Evolutionary conservation across 1,140 invertebrate species (phyloP).

Genomic region (Goniozus legneri): DNA sequence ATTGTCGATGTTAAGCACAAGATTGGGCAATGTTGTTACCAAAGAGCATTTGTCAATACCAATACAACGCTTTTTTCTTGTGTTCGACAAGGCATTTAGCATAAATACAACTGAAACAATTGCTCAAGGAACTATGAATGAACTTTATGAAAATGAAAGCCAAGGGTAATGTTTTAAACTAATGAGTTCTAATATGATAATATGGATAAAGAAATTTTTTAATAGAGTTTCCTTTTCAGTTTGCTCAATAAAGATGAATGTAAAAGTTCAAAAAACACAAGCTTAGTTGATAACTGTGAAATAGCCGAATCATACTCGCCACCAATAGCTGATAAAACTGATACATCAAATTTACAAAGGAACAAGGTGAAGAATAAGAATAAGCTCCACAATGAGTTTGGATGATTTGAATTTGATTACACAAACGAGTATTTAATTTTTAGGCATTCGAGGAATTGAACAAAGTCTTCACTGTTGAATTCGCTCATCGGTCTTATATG

Average conservation of each 20-base stretch:
- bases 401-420: neutral
- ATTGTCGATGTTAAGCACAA: slow-evolving; percentile 72
- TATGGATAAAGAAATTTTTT: too few species aligned
- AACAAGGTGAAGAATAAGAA: slow-evolving; percentile 32
- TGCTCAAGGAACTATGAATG: too few species aligned
- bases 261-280: too few species aligned
- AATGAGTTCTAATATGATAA: too few species aligned
- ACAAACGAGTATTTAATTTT: slow-evolving; percentile 13
- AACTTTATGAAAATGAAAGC: too few species aligned
- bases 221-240: too few species aligned
- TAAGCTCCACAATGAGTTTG: too few species aligned
- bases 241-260: too few species aligned
- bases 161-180: too few species aligned
- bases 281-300: slow-evolving; percentile 18
- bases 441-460: slow-evolving; percentile 75
- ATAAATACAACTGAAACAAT: slow-evolving; percentile 3
- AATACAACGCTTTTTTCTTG: slow-evolving; percentile 71
- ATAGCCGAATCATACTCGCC: slow-evolving; percentile 56
- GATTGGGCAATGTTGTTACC: slow-evolving; percentile 82
- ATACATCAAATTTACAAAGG: slow-evolving; percentile 29
- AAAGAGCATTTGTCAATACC: slow-evolving; percentile 71
- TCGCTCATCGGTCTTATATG: slow-evolving; percentile 80
- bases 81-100: slow-evolving; percentile 73
- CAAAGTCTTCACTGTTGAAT: slow-evolving; percentile 75
- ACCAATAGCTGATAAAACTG: slow-evolving; percentile 40